phyloP scores from a whole-genome alignment of 2,888 invertebrate genomes.

The Epiblema foenella region DNA sequence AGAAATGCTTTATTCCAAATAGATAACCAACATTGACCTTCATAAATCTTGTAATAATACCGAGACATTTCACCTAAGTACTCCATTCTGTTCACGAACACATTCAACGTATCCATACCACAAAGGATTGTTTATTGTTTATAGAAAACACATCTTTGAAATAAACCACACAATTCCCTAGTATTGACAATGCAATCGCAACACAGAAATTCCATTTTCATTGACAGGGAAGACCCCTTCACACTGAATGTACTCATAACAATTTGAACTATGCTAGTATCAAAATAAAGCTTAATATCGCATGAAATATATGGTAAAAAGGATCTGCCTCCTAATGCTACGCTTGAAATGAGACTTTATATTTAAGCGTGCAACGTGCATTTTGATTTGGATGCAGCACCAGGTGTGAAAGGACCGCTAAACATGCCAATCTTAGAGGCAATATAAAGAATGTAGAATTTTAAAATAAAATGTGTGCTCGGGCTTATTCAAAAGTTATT shows the following conservation, averaged over 20 bases:
- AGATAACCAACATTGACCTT: conserved; percentile 3
- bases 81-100: conserved; percentile 19
- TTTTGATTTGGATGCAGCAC: conserved; percentile 23
- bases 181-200: conserved; percentile 44
- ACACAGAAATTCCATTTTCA: conserved; percentile 44
- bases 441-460: conserved; percentile 33
- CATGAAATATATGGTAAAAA: conserved; percentile 17
- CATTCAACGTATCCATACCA: conserved; percentile 12
- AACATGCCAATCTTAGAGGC: conserved; percentile 36
- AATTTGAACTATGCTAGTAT: conserved; percentile 6
- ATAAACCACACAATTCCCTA: conserved; percentile 41
- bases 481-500: conserved; percentile 14
- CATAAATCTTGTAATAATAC: conserved; percentile 8
- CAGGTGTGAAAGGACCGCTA: conserved; percentile 37
- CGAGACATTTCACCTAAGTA: conserved; percentile 23
- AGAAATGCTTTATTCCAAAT: background rate
- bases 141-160: conserved; percentile 42
- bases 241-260: background rate
- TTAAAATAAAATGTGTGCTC: conserved; percentile 34
- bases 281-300: conserved; percentile 33
- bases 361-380: conserved; percentile 21
- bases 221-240: conserved; percentile 38
- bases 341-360: conserved; percentile 24
- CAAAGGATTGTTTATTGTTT: conserved; percentile 40
- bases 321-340: conserved; percentile 3